phyloP scores from a whole-genome alignment of 2,888 invertebrate species.

The Sisyra nigra region DNA sequence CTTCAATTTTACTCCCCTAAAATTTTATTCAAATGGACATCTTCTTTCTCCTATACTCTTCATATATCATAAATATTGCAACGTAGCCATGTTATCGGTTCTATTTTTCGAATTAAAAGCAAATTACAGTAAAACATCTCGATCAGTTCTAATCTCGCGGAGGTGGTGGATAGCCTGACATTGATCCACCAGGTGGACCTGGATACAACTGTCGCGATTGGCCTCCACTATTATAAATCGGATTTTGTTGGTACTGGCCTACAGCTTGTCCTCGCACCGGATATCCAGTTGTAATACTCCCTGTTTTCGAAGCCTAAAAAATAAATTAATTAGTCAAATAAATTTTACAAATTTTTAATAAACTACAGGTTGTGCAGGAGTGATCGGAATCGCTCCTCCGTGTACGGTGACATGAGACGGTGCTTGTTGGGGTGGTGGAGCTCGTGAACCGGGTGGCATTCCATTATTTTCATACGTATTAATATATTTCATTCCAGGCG shows the following conservation, averaged over 20 bases:
- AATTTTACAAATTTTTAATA: not conserved
- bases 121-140: not conserved
- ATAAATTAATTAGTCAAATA: constrained; percentile 10
- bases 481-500: not conserved
- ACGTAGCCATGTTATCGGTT: too few species aligned
- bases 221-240: constrained; percentile 3
- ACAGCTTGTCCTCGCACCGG: constrained; percentile 52
- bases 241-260: constrained; percentile 16
- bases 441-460: constrained; percentile 1
- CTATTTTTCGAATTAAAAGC: not conserved
- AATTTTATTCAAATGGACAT: too few species aligned
- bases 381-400: constrained; percentile 35
- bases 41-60: too few species aligned
- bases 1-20: too few species aligned
- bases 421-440: constrained; percentile 20
- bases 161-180: constrained; percentile 6
- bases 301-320: constrained; percentile 51
- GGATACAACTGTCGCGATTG: constrained; percentile 5
- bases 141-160: constrained; percentile 3
- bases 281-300: constrained; percentile 73
- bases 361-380: constrained; percentile 35
- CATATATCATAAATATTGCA: too few species aligned
- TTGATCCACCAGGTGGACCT: constrained; percentile 3
- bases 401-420: constrained; percentile 35
- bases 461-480: constrained; percentile 1